Conservation (phyloP, 30 jellyfish, hydroid and myxozoan species). For the Rhopilema esculentum region DNA sequence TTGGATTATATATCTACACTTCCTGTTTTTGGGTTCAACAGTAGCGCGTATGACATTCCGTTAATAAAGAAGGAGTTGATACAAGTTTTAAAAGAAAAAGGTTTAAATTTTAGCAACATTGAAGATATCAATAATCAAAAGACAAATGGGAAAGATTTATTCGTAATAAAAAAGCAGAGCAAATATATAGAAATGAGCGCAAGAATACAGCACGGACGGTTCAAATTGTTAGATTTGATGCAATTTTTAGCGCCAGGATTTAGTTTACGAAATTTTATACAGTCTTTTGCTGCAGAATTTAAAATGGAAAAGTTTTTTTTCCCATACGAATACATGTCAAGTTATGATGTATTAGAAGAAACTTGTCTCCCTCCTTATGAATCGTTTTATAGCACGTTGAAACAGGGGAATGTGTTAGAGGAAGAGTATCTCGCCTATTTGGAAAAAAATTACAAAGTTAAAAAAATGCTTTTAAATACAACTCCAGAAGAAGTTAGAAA, state of each 20-base stretch:
- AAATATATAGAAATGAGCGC: not conserved
- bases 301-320: not conserved
- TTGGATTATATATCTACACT: too few relatives aligned
- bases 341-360: not conserved
- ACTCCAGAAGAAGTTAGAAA: not conserved
- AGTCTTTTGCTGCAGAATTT: not conserved
- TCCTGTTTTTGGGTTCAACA: conserved; percentile 18
- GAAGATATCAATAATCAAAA: not conserved
- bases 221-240: conserved; percentile 5
- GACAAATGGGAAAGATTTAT: not conserved
- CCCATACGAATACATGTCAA: conserved; percentile 5
- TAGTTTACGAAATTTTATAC: not conserved
- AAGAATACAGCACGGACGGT: not conserved
- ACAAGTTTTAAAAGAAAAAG: not conserved
- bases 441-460: not conserved
- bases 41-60: conserved; percentile 13
- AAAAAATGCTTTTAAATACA: not conserved
- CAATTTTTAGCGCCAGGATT: conserved; percentile 25
- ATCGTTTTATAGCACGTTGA: conserved; percentile 4
- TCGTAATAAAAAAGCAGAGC: not conserved
- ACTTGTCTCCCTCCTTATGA: conserved; percentile 16
- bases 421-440: not conserved
- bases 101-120: not conserved
- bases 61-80: conserved; percentile 3
- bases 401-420: conserved; percentile 9